Percentiles rank a stretch among this genome's conserved stretches.
Evolutionary conservation across 2,888 invertebrate species (phyloP).

Genomic region (Troides helena): DNA sequence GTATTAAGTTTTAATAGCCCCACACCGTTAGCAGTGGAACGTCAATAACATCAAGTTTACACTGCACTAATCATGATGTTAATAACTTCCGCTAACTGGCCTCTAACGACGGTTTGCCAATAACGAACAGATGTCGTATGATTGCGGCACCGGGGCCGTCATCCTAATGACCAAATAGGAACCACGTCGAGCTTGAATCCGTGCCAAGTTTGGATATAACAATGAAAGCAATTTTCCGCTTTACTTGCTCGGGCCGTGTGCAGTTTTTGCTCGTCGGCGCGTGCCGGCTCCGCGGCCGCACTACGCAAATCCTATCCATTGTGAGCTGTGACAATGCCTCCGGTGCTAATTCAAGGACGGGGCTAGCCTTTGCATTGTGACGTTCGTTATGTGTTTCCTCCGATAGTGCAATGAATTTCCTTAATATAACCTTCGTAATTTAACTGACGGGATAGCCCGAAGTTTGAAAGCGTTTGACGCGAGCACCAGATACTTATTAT

Average conservation of each 20-base stretch:
- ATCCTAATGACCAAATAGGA: slow-evolving; percentile 25
- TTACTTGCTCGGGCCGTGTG: slow-evolving; percentile 45
- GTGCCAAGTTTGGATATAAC: slow-evolving; percentile 28
- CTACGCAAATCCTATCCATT: slow-evolving; percentile 70
- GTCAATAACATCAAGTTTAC: slow-evolving; percentile 17
- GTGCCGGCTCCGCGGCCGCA: slow-evolving; percentile 53
- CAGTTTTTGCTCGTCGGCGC: slow-evolving; percentile 52
- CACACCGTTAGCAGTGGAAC: neutral
- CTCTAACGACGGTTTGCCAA: slow-evolving; percentile 24
- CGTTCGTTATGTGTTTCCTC: slow-evolving; percentile 22
- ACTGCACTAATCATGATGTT: slow-evolving; percentile 9
- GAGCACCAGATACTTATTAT: no score
- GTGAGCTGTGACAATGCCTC: slow-evolving; percentile 70
- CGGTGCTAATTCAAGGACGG: slow-evolving; percentile 75
- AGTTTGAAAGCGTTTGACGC: no score
- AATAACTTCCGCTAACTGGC: slow-evolving; percentile 7
- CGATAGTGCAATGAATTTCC: neutral
- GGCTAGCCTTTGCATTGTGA: slow-evolving; percentile 51
- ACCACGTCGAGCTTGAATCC: slow-evolving; percentile 17
- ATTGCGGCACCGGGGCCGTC: slow-evolving; percentile 17
- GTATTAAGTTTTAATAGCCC: no score
- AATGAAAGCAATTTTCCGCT: slow-evolving; percentile 39
- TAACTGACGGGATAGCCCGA: no score
- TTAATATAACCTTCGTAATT: neutral
- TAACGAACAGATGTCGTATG: slow-evolving; percentile 25